phyloP scores from a whole-genome alignment of 2,797 vertebrate species.

The Coreius guichenoti region DNA sequence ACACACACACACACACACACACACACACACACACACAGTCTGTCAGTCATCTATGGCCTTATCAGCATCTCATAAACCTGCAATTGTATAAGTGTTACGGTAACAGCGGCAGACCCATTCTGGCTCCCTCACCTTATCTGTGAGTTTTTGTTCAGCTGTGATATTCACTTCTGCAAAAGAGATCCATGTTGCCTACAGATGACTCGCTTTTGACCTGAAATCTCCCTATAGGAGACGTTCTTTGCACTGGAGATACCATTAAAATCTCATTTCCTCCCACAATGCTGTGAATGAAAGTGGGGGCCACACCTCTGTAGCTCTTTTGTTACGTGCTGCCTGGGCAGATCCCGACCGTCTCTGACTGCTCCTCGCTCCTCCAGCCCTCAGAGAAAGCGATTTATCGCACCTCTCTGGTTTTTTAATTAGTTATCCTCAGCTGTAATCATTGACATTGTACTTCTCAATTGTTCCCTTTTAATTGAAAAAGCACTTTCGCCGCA shows the following conservation, averaged over 20 bases:
- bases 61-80: slow-evolving; percentile 27
- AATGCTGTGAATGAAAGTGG: slow-evolving; percentile 57
- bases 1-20: slow-evolving; percentile 12
- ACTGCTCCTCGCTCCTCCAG: slow-evolving; percentile 27
- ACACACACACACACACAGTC: slow-evolving; percentile 16
- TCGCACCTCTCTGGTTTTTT: slow-evolving; percentile 44
- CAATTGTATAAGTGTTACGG: slow-evolving; percentile 36
- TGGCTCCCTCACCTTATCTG: slow-evolving; percentile 34
- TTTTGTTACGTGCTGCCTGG: slow-evolving; percentile 28
- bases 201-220: slow-evolving; percentile 45
- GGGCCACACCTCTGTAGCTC: slow-evolving; percentile 35
- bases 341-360: slow-evolving; percentile 1
- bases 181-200: slow-evolving; percentile 31
- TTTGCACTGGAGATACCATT: slow-evolving; percentile 57
- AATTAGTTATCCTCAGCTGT: slow-evolving; percentile 51
- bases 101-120: neutral
- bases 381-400: slow-evolving; percentile 34
- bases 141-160: slow-evolving; percentile 36
- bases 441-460: slow-evolving; percentile 42
- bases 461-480: slow-evolving; percentile 51
- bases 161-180: slow-evolving; percentile 32
- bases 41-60: neutral
- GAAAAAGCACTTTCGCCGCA: slow-evolving; percentile 3
- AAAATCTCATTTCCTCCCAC: slow-evolving; percentile 55
- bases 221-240: slow-evolving; percentile 54